Evolutionary conservation across 2,797 vertebrate genomes (phyloP).

Genomic region (Thripadectes ignobilis): DNA sequence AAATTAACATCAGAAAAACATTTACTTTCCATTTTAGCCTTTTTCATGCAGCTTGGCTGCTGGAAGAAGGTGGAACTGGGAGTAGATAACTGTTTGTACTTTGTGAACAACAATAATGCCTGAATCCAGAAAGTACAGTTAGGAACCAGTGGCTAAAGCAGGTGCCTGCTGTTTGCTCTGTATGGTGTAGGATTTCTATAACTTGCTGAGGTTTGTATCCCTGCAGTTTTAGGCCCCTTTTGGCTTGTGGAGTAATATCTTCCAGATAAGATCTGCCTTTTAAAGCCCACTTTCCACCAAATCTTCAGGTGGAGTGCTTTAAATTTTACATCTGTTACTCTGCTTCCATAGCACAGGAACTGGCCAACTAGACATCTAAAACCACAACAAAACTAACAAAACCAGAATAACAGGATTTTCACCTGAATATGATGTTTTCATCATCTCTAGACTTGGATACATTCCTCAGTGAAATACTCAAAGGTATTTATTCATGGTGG

Average conservation of each 20-base stretch:
- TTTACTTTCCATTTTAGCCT: not conserved
- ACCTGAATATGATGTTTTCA: not conserved
- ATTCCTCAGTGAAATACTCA: not conserved
- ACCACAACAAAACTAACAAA: not conserved
- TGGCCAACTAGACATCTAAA: not conserved
- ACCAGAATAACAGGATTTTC: not conserved
- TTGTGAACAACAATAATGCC: not conserved
- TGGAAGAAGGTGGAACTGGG: not conserved
- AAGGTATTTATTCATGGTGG: not conserved
- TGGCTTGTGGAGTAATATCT: not conserved
- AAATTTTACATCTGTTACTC: not conserved
- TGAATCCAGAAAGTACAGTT: not conserved
- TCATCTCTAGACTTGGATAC: not conserved
- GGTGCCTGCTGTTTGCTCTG: not conserved
- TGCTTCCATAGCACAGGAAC: accelerated
- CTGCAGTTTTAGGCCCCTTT: not conserved
- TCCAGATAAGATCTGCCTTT: not conserved
- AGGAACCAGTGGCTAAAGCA: not conserved
- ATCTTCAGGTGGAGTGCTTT: not conserved
- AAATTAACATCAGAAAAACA: not conserved
- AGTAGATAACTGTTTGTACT: not conserved
- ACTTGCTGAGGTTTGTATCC: not conserved
- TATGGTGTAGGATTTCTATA: not conserved
- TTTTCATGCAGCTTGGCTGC: not conserved
- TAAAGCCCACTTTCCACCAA: not conserved